Base-by-base conservation (phyloP, 2,797 vertebrate genomes). In the Megalops cyprinoides region DNA sequence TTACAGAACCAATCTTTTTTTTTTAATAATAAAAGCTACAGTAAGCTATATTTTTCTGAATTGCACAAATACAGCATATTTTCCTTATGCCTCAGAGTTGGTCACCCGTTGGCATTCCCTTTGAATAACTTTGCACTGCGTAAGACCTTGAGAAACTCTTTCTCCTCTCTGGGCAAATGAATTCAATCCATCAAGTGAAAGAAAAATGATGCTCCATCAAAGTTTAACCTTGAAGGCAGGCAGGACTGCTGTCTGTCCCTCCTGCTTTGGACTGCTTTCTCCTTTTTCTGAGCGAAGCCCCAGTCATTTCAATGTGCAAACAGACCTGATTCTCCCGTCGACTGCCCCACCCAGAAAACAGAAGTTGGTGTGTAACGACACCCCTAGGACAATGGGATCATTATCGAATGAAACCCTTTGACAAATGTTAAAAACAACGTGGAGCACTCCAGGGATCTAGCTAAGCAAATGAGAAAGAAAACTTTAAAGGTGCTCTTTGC, bases 121-220 rank as follows among this genome's bases (percentile, higher is more conserved):
- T 2, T 1, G 73, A 75, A 71, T 62, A 62, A 37, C 55, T 48
- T 28, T 75, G 28, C 39, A 56, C 78, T 48, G 48, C 60, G 42
- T 69, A 58, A 34, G 55, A 74, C 79, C 69, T 80, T 74, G 79
- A 80, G 67, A 75, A 49, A 28, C 25, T 75, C 69, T 62, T 37
- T 15, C 34, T 5, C 7, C 39, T 15, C 28, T 37, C 39, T 25
- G 46, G 37, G 42, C 0, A 37, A 80, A 62, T 58, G 74, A 42
- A 80, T 48, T 75, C 49, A 8, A 49, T 49, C 28, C 44, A 28
- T 74, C 28, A 31, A 74, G 15, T 62, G 25, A 44, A 79, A 80
- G 28, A 23, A 48, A 80, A 25, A 25, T 46, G 15, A 71, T 14
- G 73, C 15, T 74, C 42, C 55, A 25, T 71, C 78, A 67, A 20